Percentiles rank a stretch among this genome's conserved stretches.
Conservation (phyloP, 2,113 vertebrate species). For the Halichoerus grypus region DNA sequence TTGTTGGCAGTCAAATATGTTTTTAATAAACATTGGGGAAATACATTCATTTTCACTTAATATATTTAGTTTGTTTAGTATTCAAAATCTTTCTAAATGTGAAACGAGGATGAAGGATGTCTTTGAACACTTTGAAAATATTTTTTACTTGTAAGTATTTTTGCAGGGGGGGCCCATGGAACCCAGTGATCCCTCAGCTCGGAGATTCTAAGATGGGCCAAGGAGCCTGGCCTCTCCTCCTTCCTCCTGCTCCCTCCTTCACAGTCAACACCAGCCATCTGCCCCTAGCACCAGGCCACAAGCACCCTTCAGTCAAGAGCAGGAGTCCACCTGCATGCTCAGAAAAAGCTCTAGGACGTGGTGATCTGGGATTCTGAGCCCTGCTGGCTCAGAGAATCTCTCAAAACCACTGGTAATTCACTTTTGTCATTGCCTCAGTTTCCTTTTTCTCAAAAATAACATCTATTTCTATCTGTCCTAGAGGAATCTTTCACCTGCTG, state of each 20-base stretch:
- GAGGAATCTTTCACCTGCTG: background rate
- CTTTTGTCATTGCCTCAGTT: background rate
- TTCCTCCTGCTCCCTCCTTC: background rate
- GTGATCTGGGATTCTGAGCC: background rate
- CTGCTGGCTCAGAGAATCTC: background rate
- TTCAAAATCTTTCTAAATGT: background rate
- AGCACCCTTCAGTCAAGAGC: background rate
- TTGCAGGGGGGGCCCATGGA: background rate
- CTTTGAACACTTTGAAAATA: background rate
- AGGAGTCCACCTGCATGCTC: background rate
- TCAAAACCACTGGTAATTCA: background rate
- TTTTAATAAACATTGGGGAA: background rate
- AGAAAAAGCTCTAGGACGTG: background rate
- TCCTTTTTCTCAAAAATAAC: background rate
- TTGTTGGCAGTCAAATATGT: background rate
- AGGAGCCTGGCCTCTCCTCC: rapidly evolving
- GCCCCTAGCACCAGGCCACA: background rate
- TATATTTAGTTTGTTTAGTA: background rate
- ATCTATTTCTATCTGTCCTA: background rate
- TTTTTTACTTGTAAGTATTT: background rate
- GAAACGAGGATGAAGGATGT: background rate
- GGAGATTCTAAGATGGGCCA: background rate
- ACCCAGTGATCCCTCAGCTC: background rate
- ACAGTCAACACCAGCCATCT: background rate
- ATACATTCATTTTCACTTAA: background rate